Percentiles rank a stretch among this genome's conserved stretches.
Conservation (phyloP, 2,888 invertebrate species). For the Serripes groenlandicus region DNA sequence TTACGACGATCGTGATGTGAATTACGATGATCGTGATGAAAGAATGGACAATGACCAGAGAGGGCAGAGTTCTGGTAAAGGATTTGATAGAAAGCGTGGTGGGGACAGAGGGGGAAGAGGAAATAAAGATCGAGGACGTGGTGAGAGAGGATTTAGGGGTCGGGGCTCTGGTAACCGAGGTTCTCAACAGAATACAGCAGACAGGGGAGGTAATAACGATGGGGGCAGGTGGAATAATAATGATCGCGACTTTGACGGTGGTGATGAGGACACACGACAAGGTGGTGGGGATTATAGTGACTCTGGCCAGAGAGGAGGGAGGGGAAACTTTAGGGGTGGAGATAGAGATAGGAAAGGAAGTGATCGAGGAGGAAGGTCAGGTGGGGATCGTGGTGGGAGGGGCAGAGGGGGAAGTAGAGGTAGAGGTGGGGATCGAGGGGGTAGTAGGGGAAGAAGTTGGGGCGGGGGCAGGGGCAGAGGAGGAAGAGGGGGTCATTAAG, state of each 20-base stretch:
- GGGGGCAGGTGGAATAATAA: conserved; percentile 25
- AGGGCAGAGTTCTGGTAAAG: conserved; percentile 1
- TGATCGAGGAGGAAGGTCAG: neutral
- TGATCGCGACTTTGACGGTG: conserved; percentile 32
- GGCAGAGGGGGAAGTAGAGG: conserved; percentile 9
- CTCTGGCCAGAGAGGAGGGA: conserved; percentile 17
- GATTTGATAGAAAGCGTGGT: conserved; percentile 34
- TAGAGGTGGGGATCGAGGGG: neutral
- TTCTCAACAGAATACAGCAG: neutral
- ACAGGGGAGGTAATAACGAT: conserved; percentile 36
- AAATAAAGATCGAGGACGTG: conserved; percentile 25
- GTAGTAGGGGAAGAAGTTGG: conserved; percentile 21
- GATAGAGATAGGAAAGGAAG: conserved; percentile 27
- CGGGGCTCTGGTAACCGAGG: conserved; percentile 53
- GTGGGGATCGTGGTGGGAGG: conserved; percentile 10
- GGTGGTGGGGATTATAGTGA: conserved; percentile 16
- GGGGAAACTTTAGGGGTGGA: conserved; percentile 30
- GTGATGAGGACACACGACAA: conserved; percentile 28
- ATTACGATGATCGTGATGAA: conserved; percentile 17
- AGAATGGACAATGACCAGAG: conserved; percentile 23
- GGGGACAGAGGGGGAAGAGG: conserved; percentile 6
- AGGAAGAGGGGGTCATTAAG: conserved; percentile 4
- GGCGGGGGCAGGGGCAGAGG: neutral
- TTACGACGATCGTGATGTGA: conserved; percentile 1
- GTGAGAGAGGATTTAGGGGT: conserved; percentile 39